A percentile compares a stretch with the other conserved stretches of the same genome.
phyloP scores from a whole-genome alignment of 2,888 invertebrate genomes.

The Drosophila imparisetae region DNA sequence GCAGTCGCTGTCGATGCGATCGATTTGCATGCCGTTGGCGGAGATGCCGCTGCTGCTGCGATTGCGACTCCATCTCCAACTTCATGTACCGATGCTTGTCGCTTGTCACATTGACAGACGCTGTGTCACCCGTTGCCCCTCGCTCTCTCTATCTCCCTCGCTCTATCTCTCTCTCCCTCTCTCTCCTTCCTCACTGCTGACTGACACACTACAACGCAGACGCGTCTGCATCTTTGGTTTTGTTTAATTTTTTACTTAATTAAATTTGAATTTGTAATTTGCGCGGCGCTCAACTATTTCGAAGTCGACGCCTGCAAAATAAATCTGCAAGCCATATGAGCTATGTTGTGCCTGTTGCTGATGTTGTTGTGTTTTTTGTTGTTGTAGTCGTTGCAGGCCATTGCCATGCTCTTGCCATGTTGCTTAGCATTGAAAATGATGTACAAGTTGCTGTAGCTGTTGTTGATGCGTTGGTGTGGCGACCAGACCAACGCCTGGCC shows the following conservation, averaged over 20 bases:
- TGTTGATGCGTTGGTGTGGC: slow-evolving; percentile 76
- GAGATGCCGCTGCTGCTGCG: slow-evolving; percentile 21
- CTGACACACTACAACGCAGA: slow-evolving; percentile 75
- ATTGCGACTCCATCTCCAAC: slow-evolving; percentile 37
- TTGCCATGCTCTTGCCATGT: slow-evolving; percentile 69
- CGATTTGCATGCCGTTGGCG: slow-evolving; percentile 69
- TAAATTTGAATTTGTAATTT: slow-evolving; percentile 80
- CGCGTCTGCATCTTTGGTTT: slow-evolving; percentile 71
- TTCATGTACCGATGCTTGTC: slow-evolving; percentile 76
- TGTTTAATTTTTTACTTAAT: slow-evolving; percentile 80
- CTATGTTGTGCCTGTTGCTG: slow-evolving; percentile 47
- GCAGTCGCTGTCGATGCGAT: slow-evolving; percentile 61
- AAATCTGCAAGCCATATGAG: slow-evolving; percentile 77
- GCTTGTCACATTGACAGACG: slow-evolving; percentile 78
- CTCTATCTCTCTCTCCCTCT: background rate
- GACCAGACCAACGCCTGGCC: slow-evolving; percentile 60
- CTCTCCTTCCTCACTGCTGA: slow-evolving; percentile 22
- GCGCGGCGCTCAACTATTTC: slow-evolving; percentile 68
- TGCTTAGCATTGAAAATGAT: slow-evolving; percentile 81
- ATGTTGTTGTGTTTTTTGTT: slow-evolving; percentile 23
- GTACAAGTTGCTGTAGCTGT: slow-evolving; percentile 72
- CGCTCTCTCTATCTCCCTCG: background rate
- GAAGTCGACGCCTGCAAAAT: slow-evolving; percentile 60
- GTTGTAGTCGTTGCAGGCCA: slow-evolving; percentile 62
- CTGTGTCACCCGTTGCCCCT: slow-evolving; percentile 6